Evolutionary conservation across 2,888 invertebrate species (phyloP).

Genomic region (Mechanitis mazaeus): DNA sequence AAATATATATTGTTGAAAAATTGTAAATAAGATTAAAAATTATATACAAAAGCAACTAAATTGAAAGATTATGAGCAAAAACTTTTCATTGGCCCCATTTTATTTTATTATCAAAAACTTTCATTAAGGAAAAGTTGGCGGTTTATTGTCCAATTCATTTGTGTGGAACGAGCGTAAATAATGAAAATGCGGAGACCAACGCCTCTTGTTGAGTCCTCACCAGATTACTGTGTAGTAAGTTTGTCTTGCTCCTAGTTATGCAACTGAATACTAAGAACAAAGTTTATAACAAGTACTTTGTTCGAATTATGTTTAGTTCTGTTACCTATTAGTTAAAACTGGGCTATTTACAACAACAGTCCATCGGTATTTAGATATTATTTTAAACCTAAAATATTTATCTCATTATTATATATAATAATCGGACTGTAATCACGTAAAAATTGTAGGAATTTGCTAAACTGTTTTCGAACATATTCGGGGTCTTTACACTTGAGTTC

Average conservation of each 20-base stretch:
- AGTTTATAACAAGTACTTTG: slow-evolving; percentile 41
- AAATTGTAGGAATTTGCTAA: no score
- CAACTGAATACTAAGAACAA: slow-evolving; percentile 47
- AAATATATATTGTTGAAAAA: background rate
- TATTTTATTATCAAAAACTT: slow-evolving; percentile 61
- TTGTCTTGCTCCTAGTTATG: slow-evolving; percentile 52
- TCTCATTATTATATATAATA: no score
- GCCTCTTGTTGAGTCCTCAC: slow-evolving; percentile 44
- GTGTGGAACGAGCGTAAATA: slow-evolving; percentile 53
- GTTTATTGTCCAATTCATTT: slow-evolving; percentile 64
- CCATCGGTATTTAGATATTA: background rate
- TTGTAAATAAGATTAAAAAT: no score
- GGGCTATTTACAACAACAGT: background rate
- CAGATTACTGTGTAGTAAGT: slow-evolving; percentile 61
- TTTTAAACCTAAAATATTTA: no score
- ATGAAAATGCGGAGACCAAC: slow-evolving; percentile 48
- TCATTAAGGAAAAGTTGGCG: slow-evolving; percentile 58
- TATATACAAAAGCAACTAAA: background rate
- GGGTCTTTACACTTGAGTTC: no score
- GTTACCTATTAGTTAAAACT: background rate
- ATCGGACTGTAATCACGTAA: no score
- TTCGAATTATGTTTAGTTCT: slow-evolving; percentile 18
- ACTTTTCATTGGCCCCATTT: slow-evolving; percentile 49
- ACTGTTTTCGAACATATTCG: no score
- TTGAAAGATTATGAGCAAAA: slow-evolving; percentile 52